Percentiles rank a stretch among this genome's conserved stretches.
Evolutionary conservation across 2,888 invertebrate genomes (phyloP).

Genomic region (Caenorhabditis virilis): DNA sequence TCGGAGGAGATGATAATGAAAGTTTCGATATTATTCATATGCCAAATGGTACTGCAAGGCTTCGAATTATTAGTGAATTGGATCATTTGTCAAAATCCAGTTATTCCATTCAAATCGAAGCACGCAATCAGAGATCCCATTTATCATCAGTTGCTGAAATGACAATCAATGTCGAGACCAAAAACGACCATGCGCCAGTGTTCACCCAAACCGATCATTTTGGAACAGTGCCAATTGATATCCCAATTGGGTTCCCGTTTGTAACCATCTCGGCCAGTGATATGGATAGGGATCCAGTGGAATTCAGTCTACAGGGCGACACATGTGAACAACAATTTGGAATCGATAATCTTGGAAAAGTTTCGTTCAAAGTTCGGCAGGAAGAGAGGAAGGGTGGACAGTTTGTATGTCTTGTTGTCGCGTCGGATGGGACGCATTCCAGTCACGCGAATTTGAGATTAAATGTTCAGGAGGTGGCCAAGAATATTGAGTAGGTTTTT

Average conservation of each 20-base stretch:
- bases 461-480: not conserved
- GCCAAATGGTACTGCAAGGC: slow-evolving; percentile 11
- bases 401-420: slow-evolving; percentile 30
- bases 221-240: slow-evolving; percentile 15
- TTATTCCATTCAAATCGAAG: slow-evolving; percentile 29
- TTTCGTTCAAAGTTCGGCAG: slow-evolving; percentile 15
- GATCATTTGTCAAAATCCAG: slow-evolving; percentile 5
- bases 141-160: slow-evolving; percentile 16
- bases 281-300: slow-evolving; percentile 19
- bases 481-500: not conserved
- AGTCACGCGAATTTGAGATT: slow-evolving; percentile 13
- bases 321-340: slow-evolving; percentile 23
- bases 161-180: slow-evolving; percentile 9
- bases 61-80: slow-evolving; percentile 20
- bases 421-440: slow-evolving; percentile 27
- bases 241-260: slow-evolving; percentile 34
- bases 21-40: slow-evolving; percentile 29
- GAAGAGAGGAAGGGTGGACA: slow-evolving; percentile 11
- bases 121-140: slow-evolving; percentile 22
- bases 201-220: slow-evolving; percentile 17
- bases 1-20: slow-evolving; percentile 35
- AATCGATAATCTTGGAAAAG: slow-evolving; percentile 31
- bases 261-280: slow-evolving; percentile 40
- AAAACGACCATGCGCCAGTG: slow-evolving; percentile 9
- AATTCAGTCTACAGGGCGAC: slow-evolving; percentile 29